Evolutionary conservation across 2,888 invertebrate species (phyloP).

Genomic region (Diogma glabrata): DNA sequence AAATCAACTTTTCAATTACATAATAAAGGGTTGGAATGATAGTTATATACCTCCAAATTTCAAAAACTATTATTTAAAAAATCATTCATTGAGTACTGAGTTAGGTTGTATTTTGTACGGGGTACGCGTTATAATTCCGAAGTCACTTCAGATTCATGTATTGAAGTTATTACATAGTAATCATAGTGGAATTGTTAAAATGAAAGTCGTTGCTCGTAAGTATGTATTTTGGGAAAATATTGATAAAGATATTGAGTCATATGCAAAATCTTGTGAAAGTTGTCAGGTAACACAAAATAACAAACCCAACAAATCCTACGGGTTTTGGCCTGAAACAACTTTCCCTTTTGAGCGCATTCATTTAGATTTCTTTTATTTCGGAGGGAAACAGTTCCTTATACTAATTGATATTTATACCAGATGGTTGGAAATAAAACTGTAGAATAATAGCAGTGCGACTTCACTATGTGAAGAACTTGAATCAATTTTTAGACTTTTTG

Average conservation of each 20-base stretch:
- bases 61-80: neutral
- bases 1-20: too few relatives aligned
- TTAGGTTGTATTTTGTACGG: neutral
- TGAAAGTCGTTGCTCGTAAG: slow-evolving; percentile 2
- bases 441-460: slow-evolving; percentile 11
- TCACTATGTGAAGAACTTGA: too few relatives aligned
- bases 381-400: slow-evolving; percentile 6
- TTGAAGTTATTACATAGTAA: neutral
- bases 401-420: slow-evolving; percentile 13
- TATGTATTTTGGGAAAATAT: slow-evolving; percentile 5
- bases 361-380: slow-evolving; percentile 14
- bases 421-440: slow-evolving; percentile 10
- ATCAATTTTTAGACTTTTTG: too few relatives aligned
- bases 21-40: neutral
- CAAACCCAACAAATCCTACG: neutral
- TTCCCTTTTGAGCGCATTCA: slow-evolving; percentile 12
- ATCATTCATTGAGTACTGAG: neutral
- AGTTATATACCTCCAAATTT: neutral
- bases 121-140: neutral
- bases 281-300: neutral
- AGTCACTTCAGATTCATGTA: neutral
- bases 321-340: too few relatives aligned
- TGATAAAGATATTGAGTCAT: slow-evolving; percentile 6
- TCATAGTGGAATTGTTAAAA: slow-evolving; percentile 8
- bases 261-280: neutral